Percentiles rank a stretch among this genome's conserved stretches.
These are phyloP conservation scores for Popillia japonica DNA, from an alignment of 1,140 invertebrate species.

Conservation along the genomic window DNA sequence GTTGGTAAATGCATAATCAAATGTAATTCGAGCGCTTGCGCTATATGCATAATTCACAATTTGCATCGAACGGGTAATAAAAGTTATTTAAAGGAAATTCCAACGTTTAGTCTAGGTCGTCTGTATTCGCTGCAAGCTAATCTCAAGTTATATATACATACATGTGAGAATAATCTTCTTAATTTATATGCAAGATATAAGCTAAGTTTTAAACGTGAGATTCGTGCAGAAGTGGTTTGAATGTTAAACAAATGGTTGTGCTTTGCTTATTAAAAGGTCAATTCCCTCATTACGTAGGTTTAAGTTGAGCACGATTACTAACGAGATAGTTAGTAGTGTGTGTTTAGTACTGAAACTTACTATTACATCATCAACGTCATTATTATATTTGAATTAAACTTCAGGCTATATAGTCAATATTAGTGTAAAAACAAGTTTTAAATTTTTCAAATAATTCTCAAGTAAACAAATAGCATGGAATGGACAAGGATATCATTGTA, in stretches of 20 bases:
- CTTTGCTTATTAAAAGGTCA: slow-evolving; percentile 13
- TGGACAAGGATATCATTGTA: no score
- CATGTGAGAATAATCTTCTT: not conserved
- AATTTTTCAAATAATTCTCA: no score
- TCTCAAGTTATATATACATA: not conserved
- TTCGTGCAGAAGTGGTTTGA: slow-evolving; percentile 3
- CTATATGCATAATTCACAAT: not conserved
- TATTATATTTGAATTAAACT: no score
- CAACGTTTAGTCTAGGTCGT: not conserved
- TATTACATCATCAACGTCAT: no score
- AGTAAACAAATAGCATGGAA: no score
- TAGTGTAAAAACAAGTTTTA: no score
- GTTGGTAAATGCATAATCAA: not conserved
- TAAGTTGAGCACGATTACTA: no score
- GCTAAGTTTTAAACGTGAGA: not conserved
- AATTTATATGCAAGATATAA: not conserved
- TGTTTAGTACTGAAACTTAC: no score
- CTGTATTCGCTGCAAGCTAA: not conserved
- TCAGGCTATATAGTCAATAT: no score
- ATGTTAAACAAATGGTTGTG: not conserved
- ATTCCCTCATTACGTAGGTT: not conserved
- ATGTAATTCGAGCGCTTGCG: not conserved
- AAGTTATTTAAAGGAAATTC: slow-evolving; percentile 2
- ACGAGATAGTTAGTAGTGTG: no score
- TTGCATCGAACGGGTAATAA: not conserved